phyloP scores from a whole-genome alignment of 2,888 invertebrate genomes.

The Drosophila lacicola region DNA sequence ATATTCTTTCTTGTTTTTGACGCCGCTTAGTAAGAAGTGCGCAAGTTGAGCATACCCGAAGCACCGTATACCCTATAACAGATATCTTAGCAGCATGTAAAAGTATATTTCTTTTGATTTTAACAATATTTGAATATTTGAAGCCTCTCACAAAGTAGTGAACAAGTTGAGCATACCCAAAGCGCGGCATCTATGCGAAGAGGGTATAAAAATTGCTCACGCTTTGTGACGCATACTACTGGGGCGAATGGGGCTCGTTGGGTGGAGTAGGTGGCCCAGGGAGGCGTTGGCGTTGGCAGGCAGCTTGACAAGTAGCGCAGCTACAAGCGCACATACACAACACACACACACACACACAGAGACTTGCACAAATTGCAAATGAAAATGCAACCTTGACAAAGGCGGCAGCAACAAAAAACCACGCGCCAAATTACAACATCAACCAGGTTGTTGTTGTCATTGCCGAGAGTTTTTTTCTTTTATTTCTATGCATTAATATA shows the following conservation, averaged over 20 bases:
- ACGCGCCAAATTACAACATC: conserved; percentile 68
- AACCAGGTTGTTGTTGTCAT: conserved; percentile 40
- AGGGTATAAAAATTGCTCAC: conserved; percentile 50
- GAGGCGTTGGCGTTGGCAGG: conserved; percentile 47
- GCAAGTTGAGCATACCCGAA: no score
- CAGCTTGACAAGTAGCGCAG: conserved; percentile 35
- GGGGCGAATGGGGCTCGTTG: conserved; percentile 2
- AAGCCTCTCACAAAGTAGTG: neutral
- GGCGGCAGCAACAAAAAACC: conserved; percentile 50
- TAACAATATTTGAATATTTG: neutral
- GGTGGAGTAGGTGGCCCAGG: conserved; percentile 23
- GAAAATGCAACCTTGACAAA: conserved; percentile 74
- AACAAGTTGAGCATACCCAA: neutral
- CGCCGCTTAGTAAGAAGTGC: no score
- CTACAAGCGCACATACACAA: conserved; percentile 19
- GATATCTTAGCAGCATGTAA: no score
- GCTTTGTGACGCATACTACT: conserved; percentile 35
- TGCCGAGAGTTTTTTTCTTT: conserved; percentile 42
- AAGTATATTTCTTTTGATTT: no score
- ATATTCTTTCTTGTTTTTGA: no score
- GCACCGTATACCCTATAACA: no score
- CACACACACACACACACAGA: conserved; percentile 6
- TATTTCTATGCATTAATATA: conserved; percentile 38
- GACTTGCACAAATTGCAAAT: conserved; percentile 58
- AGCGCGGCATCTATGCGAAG: neutral